Conservation (phyloP, 2,888 invertebrate species). For the Eristalis arbustorum region DNA sequence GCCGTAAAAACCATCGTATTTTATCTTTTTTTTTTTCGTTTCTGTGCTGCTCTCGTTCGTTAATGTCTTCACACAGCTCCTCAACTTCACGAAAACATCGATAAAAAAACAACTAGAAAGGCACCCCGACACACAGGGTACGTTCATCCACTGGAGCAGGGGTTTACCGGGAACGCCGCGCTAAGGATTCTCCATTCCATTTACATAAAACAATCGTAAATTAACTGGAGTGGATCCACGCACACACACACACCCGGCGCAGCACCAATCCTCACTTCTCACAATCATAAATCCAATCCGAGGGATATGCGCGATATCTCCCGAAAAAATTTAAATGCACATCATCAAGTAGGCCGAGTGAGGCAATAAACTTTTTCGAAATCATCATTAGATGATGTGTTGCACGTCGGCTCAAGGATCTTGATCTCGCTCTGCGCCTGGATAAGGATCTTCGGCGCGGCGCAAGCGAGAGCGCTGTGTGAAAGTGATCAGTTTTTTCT, state of each 20-base stretch:
- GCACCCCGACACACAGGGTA: not conserved
- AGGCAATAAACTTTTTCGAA: constrained; percentile 68
- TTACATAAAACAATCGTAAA: constrained; percentile 69
- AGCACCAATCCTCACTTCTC: constrained; percentile 36
- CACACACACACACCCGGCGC: not conserved
- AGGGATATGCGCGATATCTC: constrained; percentile 33
- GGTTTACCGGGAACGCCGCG: not conserved
- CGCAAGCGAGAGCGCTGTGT: constrained; percentile 25
- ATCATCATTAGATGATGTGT: constrained; percentile 67
- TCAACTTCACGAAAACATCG: not conserved
- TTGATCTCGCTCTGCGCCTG: constrained; percentile 11
- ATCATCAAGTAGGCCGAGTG: constrained; percentile 69
- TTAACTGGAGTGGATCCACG: constrained; percentile 47
- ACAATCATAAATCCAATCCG: constrained; percentile 56
- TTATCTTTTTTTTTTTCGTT: not conserved
- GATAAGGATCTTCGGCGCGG: constrained; percentile 49
- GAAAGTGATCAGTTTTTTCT: constrained; percentile 60
- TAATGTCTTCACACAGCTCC: not conserved
- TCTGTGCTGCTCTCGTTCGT: not conserved
- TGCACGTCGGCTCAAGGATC: constrained; percentile 6
- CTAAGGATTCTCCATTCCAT: constrained; percentile 16
- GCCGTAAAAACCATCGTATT: not conserved
- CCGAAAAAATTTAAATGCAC: constrained; percentile 63
- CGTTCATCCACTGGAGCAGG: not conserved
- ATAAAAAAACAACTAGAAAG: not conserved